Percentiles rank a stretch among this genome's conserved stretches.
Conservation (phyloP, 2,888 invertebrate genomes). For the Muschampia plurimacula region DNA sequence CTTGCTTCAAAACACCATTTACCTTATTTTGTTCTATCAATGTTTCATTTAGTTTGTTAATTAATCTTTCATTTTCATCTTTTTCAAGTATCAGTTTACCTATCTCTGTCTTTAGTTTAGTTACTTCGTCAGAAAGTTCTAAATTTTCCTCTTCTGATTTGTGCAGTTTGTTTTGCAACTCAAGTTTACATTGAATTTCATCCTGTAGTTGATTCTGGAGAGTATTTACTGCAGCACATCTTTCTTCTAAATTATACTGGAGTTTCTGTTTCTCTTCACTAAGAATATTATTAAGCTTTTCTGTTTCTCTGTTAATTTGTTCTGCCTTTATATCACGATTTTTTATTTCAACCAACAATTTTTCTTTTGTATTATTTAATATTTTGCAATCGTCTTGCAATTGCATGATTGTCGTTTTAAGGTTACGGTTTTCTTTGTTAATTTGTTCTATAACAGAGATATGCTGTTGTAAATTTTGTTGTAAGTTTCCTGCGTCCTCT, state of each 20-base stretch:
- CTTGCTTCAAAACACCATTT: conserved; percentile 2
- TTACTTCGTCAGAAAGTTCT: conserved; percentile 49
- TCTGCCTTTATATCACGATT: conserved; percentile 54
- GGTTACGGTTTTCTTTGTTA: conserved; percentile 57
- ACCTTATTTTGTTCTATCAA: neutral
- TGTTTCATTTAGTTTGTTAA: neutral
- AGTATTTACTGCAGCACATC: conserved; percentile 57
- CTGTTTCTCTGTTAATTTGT: conserved; percentile 57
- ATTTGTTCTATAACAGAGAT: conserved; percentile 52
- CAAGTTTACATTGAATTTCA: conserved; percentile 56
- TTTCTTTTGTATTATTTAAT: conserved; percentile 55
- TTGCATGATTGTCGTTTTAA: conserved; percentile 51
- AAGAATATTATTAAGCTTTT: conserved; percentile 53
- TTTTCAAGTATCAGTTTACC: neutral
- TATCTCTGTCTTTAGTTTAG: neutral
- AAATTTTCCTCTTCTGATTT: conserved; percentile 49
- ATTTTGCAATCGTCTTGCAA: conserved; percentile 54
- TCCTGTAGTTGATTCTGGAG: conserved; percentile 64
- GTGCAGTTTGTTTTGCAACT: conserved; percentile 56
- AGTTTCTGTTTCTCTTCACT: conserved; percentile 57
- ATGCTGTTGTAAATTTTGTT: conserved; percentile 51
- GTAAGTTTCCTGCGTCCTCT: conserved; percentile 56
- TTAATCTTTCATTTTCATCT: neutral
- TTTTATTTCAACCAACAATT: conserved; percentile 53
- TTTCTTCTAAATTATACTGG: conserved; percentile 60